Evolutionary conservation across 2,113 vertebrate genomes (phyloP), one percentile per base, ranked within the genome.

Genomic region (Serinus canaria): DNA sequence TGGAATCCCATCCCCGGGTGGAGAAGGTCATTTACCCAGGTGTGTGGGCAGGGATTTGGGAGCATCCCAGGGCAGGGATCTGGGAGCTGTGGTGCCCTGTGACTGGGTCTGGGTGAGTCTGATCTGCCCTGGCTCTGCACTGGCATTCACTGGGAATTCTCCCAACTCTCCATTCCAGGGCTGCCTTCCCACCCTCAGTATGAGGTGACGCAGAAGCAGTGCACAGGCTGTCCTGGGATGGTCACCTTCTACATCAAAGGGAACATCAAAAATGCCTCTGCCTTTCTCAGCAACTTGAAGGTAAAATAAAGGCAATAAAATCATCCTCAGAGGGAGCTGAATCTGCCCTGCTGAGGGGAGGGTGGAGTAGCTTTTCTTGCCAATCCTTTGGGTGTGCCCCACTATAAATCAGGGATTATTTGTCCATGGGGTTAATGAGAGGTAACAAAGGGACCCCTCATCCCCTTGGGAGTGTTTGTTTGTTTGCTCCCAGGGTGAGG

Each of bases 21-120:
- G 98, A 99, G 43, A 98, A 97, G 13, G 99, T 99, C 35, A 67
- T 99, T 62, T 99, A 98, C 77, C 99, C 99, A 97, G 99, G 99
- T 99, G 86, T 46, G 96, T 64, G 43, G 27, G 72, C 50, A 30
- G 43, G 25, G 66, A 8, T 2, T 7, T 25, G 47, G 49, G 49
- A 37, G 39, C 58, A 37, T 37, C 37, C 37, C 37, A 37, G 43
- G 27, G 72, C 50, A 30, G 43, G 24, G 66, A 10, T 2, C 5
- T 25, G 47, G 49, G 49, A 37, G 39, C 58, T 53, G 39, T 5
- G 27, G 22, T 22, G 47, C n/a, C 12, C 33, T 0, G 15, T 53
- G 63, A 7, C 23, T 59, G 24, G 33, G 46, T 10, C 53, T 44
- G 21, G 76, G 2, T 50, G 47, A 13, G 31, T 33, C 7, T 33